These are phyloP conservation scores for Diphyllodes magnificus DNA, from an alignment of 2,113 vertebrate genomes.

Conservation along the genomic window DNA sequence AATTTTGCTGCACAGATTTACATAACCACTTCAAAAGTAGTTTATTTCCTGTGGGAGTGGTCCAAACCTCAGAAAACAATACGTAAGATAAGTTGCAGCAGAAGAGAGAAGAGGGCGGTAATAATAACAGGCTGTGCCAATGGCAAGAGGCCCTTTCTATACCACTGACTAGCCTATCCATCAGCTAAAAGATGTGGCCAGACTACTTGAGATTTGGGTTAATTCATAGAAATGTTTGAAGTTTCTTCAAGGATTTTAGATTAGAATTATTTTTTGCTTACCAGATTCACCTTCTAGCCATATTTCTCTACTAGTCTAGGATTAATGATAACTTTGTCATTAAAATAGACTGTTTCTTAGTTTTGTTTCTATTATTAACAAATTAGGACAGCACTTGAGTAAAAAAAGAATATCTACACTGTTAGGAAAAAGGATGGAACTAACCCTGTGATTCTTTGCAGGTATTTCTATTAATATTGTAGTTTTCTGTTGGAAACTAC, in stretches of 20 bases:
- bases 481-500: background rate
- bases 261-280: background rate
- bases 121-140: background rate
- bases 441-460: background rate
- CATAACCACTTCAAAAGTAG: background rate
- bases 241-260: background rate
- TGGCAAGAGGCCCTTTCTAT: background rate
- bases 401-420: background rate
- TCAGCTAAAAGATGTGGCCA: background rate
- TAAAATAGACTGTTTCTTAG: background rate
- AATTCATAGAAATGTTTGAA: background rate
- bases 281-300: fast-evolving
- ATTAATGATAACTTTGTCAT: background rate
- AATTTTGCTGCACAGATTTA: conserved; percentile 9
- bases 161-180: background rate
- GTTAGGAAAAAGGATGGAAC: background rate
- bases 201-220: background rate
- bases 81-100: background rate
- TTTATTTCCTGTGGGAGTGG: background rate
- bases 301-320: background rate
- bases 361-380: background rate
- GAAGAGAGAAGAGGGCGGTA: background rate
- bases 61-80: background rate
- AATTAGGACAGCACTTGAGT: background rate
- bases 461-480: background rate